Conservation (phyloP, 1,140 invertebrate species). For the Sycophila sp. region DNA sequence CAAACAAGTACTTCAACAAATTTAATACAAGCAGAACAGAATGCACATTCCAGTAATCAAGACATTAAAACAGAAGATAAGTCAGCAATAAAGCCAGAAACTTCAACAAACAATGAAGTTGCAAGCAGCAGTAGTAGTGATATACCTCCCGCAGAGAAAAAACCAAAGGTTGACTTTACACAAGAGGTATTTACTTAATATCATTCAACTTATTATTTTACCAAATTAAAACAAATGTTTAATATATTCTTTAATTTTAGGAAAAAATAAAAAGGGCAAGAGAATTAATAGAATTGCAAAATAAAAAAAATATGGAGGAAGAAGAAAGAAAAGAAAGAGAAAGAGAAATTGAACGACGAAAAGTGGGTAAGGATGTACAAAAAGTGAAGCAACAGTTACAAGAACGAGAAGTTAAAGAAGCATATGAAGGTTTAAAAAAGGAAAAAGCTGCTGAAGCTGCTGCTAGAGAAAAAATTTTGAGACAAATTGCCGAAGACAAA, state of each 20-base stretch:
- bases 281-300: constrained; percentile 69
- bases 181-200: constrained; percentile 14
- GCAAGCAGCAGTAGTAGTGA: not conserved
- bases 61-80: constrained; percentile 2
- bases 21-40: constrained; percentile 54
- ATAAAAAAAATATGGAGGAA: constrained; percentile 72
- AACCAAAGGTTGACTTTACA: not conserved
- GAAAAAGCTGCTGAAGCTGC: constrained; percentile 77
- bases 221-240: constrained; percentile 10
- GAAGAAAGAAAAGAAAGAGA: constrained; percentile 72
- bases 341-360: constrained; percentile 77
- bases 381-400: constrained; percentile 76
- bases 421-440: constrained; percentile 74
- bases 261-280: constrained; percentile 63
- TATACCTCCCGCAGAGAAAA: not conserved
- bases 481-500: constrained; percentile 82
- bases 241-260: constrained; percentile 40
- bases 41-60: constrained; percentile 29
- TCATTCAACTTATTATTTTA: not conserved
- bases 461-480: constrained; percentile 75
- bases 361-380: constrained; percentile 76
- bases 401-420: constrained; percentile 78
- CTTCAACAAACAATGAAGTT: constrained; percentile 7
- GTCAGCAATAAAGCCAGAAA: not conserved
- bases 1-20: constrained; percentile 34